A percentile compares a stretch with the other conserved stretches of the same genome.
These are phyloP conservation scores for Standfussiana lucernea DNA, from an alignment of 2,888 invertebrate species.

Conservation along the genomic window DNA sequence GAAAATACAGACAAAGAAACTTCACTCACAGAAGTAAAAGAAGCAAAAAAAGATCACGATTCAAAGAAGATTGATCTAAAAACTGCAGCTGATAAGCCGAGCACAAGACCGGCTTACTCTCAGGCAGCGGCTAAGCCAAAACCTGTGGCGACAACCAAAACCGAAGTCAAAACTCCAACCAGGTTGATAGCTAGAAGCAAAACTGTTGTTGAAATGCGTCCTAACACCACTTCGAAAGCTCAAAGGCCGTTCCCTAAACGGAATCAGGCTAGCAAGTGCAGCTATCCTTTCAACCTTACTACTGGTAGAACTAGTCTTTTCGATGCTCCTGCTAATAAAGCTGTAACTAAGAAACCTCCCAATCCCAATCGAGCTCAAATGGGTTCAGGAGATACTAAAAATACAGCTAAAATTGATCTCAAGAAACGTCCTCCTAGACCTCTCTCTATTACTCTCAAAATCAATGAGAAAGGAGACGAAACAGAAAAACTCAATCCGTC, in stretches of 20 bases:
- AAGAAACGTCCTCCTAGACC: slow-evolving; percentile 82
- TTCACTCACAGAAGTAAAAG: slow-evolving; percentile 73
- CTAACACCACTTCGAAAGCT: slow-evolving; percentile 74
- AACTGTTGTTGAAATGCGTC: slow-evolving; percentile 86
- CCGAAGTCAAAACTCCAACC: slow-evolving; percentile 80
- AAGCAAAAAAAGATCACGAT: slow-evolving; percentile 74
- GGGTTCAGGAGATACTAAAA: slow-evolving; percentile 82
- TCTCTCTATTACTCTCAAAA: slow-evolving; percentile 74
- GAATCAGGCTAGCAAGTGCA: slow-evolving; percentile 85
- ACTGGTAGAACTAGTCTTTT: slow-evolving; percentile 87
- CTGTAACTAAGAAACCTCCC: slow-evolving; percentile 73
- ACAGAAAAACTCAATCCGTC: slow-evolving; percentile 74
- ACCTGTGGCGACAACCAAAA: slow-evolving; percentile 75
- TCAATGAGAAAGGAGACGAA: slow-evolving; percentile 81
- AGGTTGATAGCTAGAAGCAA: slow-evolving; percentile 83
- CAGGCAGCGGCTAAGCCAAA: slow-evolving; percentile 90
- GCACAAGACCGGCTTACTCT: slow-evolving; percentile 85
- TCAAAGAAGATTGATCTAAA: slow-evolving; percentile 76
- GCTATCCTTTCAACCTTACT: slow-evolving; percentile 89
- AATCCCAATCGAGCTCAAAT: slow-evolving; percentile 77
- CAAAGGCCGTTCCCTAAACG: slow-evolving; percentile 80
- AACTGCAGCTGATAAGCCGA: slow-evolving; percentile 74
- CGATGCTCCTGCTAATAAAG: slow-evolving; percentile 79
- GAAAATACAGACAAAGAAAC: slow-evolving; percentile 41
- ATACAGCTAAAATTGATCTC: slow-evolving; percentile 74